Base-by-base conservation (phyloP, 2,113 vertebrate genomes). In the Calyptomena viridis region DNA sequence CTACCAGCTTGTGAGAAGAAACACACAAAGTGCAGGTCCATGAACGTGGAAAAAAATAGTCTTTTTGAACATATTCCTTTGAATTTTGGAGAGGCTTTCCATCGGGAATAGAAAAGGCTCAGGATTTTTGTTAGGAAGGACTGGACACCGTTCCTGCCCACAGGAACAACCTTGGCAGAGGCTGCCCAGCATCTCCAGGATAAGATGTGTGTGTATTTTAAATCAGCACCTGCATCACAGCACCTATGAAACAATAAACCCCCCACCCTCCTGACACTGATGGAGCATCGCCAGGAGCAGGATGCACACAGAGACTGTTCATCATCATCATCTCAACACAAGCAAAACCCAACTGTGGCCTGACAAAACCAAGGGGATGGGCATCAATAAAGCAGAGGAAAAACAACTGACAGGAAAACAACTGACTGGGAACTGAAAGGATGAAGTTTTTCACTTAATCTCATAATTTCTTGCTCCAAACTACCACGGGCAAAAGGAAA, bases 11-110 rank as follows among this genome's bases (percentile, higher is more conserved):
- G 4, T 11, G 42, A n/a, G 2, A 2, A 84, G 40, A 60, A 77
- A 22, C 3, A 2, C 1, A 5, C 2, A 15, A 14, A 39, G 1
- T 1, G 4, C 4, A 12, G 3, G 12, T 33, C 22, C 27, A 21
- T 0, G 12, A 46, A 37, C 7, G 21, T 22, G 33, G 22, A 8
- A 64, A 52, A 58, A 59, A 11, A 2, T 7, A 12, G 6, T 8
- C 7, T 58, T 49, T 42, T 13, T 14, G 11, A 39, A 30, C 1
- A 0, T 37, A 50, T 33, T 53, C 50, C 62, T 21, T 63, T 37
- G 25, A 47, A 35, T 37, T 33, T 28, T 33, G 28, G 37, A 22
- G 27, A 53, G 13, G 5, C 5, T 33, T 58, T 64, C 39, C 35
- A 30, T 6, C 7, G 0, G 7, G 47, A 72, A 6, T 1, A 80